Percentiles rank a stretch among this genome's conserved stretches.
Conservation (phyloP, 1,140 invertebrate species). For the Lordiphosa mommai region DNA sequence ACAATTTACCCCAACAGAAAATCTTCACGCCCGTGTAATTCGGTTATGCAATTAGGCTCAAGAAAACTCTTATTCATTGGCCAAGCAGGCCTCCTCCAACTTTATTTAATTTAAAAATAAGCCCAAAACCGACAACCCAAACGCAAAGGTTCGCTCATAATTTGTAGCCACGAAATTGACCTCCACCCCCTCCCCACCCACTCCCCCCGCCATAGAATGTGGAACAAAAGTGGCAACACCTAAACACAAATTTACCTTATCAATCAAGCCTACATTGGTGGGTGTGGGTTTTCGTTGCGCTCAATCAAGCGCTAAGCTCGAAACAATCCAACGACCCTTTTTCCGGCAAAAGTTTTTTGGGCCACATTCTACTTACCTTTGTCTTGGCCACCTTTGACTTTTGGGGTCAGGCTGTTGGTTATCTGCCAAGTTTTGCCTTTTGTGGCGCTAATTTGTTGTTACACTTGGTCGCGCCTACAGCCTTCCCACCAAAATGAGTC, state of each 20-base stretch:
- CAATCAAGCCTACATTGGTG: slow-evolving; percentile 41
- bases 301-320: slow-evolving; percentile 64
- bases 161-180: slow-evolving; percentile 29
- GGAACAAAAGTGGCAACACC: slow-evolving; percentile 28
- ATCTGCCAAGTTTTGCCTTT: slow-evolving; percentile 48
- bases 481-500: slow-evolving; percentile 47
- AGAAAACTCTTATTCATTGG: slow-evolving; percentile 17
- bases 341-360: slow-evolving; percentile 34
- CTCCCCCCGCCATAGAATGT: neutral
- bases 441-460: slow-evolving; percentile 69
- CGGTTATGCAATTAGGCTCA: slow-evolving; percentile 29
- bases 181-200: neutral
- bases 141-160: slow-evolving; percentile 26
- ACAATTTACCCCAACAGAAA: slow-evolving; percentile 4
- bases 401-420: slow-evolving; percentile 20
- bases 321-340: slow-evolving; percentile 39
- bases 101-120: slow-evolving; percentile 41
- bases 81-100: slow-evolving; percentile 1
- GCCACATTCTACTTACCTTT: slow-evolving; percentile 48
- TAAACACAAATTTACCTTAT: slow-evolving; percentile 55
- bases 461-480: slow-evolving; percentile 44
- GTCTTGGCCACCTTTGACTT: slow-evolving; percentile 51
- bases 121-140: slow-evolving; percentile 9
- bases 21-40: slow-evolving; percentile 21
- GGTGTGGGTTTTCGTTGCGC: slow-evolving; percentile 22